These are phyloP conservation scores for Decapterus maruadsi DNA, from an alignment of 2,797 vertebrate species.

Conservation along the genomic window DNA sequence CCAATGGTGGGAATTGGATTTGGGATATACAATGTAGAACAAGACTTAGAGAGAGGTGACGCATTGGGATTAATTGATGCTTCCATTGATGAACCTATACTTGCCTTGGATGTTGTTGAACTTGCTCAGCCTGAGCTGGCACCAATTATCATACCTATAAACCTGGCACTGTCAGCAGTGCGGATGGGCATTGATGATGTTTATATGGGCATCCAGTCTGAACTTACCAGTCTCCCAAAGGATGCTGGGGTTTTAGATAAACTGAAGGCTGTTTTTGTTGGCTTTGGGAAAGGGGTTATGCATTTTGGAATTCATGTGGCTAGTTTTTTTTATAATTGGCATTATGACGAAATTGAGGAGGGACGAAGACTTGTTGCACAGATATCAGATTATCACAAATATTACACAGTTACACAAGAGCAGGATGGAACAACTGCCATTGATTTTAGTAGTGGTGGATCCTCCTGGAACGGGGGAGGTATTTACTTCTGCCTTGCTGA, in stretches of 20 bases:
- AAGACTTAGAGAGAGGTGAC: conserved; percentile 44
- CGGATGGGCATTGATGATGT: conserved; percentile 57
- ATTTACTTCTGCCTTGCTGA: conserved; percentile 65
- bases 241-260: conserved; percentile 47
- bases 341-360: conserved; percentile 52
- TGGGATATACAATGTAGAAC: conserved; percentile 23
- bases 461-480: conserved; percentile 66
- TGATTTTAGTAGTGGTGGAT: conserved; percentile 48
- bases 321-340: conserved; percentile 49
- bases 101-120: conserved; percentile 32
- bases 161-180: conserved; percentile 34
- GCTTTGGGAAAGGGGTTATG: fast-evolving
- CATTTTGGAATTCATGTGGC: conserved; percentile 3
- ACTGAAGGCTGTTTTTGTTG: neutral
- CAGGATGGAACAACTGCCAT: conserved; percentile 20
- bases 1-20: conserved; percentile 62
- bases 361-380: conserved; percentile 49
- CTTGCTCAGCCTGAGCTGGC: conserved; percentile 11
- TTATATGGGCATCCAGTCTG: conserved; percentile 45
- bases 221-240: conserved; percentile 41
- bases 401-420: conserved; percentile 37
- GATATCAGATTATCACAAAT: conserved; percentile 63
- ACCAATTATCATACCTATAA: conserved; percentile 30
- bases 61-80: conserved; percentile 44
- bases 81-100: fast-evolving